Base-by-base conservation (phyloP, 2,888 invertebrate species). In the Dryobotodes eremita region DNA sequence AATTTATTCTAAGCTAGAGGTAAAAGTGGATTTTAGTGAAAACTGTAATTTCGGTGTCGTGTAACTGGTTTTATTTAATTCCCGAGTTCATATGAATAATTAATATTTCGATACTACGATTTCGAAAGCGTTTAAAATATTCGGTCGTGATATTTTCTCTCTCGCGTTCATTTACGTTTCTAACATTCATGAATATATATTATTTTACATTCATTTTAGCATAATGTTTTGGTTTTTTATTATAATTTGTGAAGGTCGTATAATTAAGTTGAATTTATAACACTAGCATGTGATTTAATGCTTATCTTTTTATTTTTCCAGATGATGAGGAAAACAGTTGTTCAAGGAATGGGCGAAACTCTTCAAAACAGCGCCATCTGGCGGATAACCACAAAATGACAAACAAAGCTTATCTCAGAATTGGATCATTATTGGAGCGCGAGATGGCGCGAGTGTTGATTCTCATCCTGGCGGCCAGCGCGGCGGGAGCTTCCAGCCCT, bases 401-500 rank as follows among this genome's bases (percentile, higher is more conserved):
- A 72, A 82, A 75, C 70, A 89, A 77, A 84, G 84, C 80, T 55
- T 50, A 75, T 71, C 75, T 75, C 50, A 74, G 74, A 81, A 82
- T 79, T 84, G 85, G 89, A 91, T 90, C 82, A 46, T 62, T 64
- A 70, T 80, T 74, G 2, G 36, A 46, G 61, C 79, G 78, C 84
- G 84, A 95, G 95, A 95, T 96, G 95, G 94, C 95, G 92, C 85
- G 93, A 74, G 77, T 93, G 59, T 68, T 94, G 53, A 68, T 95
- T 72, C 71, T 95, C 42, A 75, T 94, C 7, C 65, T 93, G 72
- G 84, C 88, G 61, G 80, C 89, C 5, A 85, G 88, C 65, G 86
- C 84, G 61, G 85, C 79, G 23, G 79, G 89, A 80, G 93, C 90
- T 90, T 89, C 93, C 8, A 90, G 86, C 62, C 81, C 90, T 2